A percentile compares a stretch with the other conserved stretches of the same genome.
These are phyloP conservation scores for Dipus sagitta DNA, from an alignment of 2,797 vertebrate genomes.

Conservation along the genomic window DNA sequence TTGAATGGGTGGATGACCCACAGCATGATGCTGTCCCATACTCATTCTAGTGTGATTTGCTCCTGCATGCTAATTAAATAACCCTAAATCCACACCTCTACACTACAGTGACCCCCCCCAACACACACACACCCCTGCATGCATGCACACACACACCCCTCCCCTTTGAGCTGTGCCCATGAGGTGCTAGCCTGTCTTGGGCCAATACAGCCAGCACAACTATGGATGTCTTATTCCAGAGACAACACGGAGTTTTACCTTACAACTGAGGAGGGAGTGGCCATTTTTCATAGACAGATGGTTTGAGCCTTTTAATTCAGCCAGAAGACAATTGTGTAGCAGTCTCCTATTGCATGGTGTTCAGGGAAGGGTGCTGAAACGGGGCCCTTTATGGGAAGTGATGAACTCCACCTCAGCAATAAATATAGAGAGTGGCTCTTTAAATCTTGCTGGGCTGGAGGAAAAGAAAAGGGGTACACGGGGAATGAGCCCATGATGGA, in stretches of 20 bases:
- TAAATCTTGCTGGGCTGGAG: background rate
- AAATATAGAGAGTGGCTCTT: background rate
- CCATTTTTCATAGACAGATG: background rate
- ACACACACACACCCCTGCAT: background rate
- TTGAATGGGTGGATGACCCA: background rate
- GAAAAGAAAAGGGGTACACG: background rate
- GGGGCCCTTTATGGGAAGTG: background rate
- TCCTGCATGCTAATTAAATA: background rate
- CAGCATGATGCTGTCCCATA: background rate
- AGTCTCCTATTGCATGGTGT: background rate
- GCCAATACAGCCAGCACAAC: background rate
- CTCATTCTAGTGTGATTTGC: background rate
- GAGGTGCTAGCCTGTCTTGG: background rate
- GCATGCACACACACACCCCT: background rate
- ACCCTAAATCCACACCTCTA: too few relatives aligned
- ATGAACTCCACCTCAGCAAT: background rate
- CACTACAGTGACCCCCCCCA: background rate
- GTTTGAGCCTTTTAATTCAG: background rate
- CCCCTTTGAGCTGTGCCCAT: background rate
- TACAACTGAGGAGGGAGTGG: background rate
- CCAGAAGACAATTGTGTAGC: background rate
- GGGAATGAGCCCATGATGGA: background rate
- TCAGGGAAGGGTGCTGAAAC: background rate
- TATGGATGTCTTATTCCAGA: slow-evolving; percentile 21
- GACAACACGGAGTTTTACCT: background rate